These are phyloP conservation scores for Poecilia picta DNA, from an alignment of 2,797 vertebrate genomes.

Conservation along the genomic window DNA sequence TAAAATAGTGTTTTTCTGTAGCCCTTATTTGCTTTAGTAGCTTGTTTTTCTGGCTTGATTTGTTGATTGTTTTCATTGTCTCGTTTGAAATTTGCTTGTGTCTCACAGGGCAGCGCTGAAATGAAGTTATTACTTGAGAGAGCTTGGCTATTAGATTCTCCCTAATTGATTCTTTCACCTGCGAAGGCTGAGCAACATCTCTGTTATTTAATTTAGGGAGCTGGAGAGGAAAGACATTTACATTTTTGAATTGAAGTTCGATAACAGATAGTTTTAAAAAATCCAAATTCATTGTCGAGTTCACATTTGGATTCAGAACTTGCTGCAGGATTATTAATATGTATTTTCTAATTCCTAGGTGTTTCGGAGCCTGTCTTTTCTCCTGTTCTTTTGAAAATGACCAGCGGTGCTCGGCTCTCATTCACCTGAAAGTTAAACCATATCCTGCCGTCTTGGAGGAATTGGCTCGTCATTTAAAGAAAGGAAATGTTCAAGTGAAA, in stretches of 20 bases:
- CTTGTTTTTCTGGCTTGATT: slow-evolving; percentile 24
- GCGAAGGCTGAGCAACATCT: not conserved
- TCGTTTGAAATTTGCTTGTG: slow-evolving; percentile 16
- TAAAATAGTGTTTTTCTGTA: slow-evolving; percentile 3
- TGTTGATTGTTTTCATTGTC: slow-evolving; percentile 11
- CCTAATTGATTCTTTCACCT: slow-evolving; percentile 7
- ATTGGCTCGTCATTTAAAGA: slow-evolving; percentile 45
- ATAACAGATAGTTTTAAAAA: slow-evolving; percentile 3
- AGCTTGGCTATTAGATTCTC: slow-evolving; percentile 2
- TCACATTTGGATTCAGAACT: slow-evolving; percentile 3
- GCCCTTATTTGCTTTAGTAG: slow-evolving; percentile 7
- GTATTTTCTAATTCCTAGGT: not conserved
- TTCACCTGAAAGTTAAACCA: slow-evolving; percentile 40
- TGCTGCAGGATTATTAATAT: not conserved
- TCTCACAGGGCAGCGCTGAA: not conserved
- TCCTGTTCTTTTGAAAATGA: slow-evolving; percentile 11
- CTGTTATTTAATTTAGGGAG: slow-evolving; percentile 8
- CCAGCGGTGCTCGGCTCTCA: slow-evolving; percentile 4
- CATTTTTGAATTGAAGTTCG: not conserved
- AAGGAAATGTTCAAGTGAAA: slow-evolving; percentile 45
- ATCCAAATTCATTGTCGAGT: not conserved
- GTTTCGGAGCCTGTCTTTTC: not conserved
- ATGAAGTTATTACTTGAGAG: slow-evolving; percentile 11
- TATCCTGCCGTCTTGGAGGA: slow-evolving; percentile 24
- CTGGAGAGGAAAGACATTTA: slow-evolving; percentile 14